Conservation (phyloP, 2,888 invertebrate genomes). For the Luffia ferchaultella region DNA sequence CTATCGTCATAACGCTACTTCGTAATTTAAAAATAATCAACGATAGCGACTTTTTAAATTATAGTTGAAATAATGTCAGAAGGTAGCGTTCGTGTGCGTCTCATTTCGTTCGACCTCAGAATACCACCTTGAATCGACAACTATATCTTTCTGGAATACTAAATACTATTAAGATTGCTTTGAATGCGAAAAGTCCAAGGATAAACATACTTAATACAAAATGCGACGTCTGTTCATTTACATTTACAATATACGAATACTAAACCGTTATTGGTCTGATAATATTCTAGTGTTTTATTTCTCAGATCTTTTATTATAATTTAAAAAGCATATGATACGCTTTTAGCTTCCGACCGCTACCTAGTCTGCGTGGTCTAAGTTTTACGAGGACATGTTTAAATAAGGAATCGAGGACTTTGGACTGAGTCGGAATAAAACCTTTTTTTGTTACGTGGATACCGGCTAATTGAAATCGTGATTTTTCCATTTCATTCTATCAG, state of each 20-base stretch:
- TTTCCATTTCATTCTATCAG: too few species aligned
- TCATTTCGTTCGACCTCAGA: background rate
- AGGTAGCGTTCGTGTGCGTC: background rate
- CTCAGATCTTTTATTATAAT: background rate
- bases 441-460: too few species aligned
- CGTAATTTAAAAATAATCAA: background rate
- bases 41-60: background rate
- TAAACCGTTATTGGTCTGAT: background rate
- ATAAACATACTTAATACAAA: background rate
- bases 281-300: background rate
- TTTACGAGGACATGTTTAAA: background rate
- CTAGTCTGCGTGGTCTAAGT: background rate
- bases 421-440: background rate
- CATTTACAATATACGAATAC: background rate
- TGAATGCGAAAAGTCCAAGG: background rate
- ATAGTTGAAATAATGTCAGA: background rate
- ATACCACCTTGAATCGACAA: background rate
- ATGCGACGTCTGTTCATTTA: background rate
- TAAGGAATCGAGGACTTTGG: background rate
- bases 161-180: background rate
- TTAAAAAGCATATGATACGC: background rate
- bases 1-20: too few species aligned
- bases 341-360: too few species aligned
- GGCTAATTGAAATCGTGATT: too few species aligned
- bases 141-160: background rate